A percentile compares a stretch with the other conserved stretches of the same genome.
These are phyloP conservation scores for Styela clava DNA, from an alignment of 23 tunicate genomes.

Conservation along the genomic window DNA sequence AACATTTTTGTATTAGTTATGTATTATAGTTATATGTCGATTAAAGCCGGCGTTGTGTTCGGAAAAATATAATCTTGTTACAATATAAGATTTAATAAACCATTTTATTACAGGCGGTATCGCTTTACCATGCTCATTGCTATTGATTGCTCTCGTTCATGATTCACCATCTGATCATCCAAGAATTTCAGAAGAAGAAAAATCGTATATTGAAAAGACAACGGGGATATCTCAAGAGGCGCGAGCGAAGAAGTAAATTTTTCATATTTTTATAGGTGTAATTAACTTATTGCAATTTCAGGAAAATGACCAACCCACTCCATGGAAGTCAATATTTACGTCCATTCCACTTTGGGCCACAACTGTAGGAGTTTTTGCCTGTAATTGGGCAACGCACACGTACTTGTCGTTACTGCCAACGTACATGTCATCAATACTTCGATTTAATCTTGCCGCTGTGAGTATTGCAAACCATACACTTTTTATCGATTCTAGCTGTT, in stretches of 20 bases:
- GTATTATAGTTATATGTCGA: too few species aligned
- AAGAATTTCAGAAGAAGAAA: conserved; percentile 41
- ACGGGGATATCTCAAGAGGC: not conserved
- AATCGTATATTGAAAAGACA: conserved; percentile 22
- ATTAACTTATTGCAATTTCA: not conserved
- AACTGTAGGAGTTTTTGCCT: not conserved
- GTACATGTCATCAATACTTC: conserved; percentile 6
- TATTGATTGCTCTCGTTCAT: conserved; percentile 28
- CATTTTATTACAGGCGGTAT: not conserved
- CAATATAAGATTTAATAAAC: too few species aligned
- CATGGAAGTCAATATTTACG: not conserved
- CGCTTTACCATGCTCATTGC: not conserved
- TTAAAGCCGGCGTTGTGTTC: too few species aligned
- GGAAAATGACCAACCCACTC: conserved; percentile 16
- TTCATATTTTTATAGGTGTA: not conserved
- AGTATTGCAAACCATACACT: not conserved
- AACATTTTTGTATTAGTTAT: too few species aligned
- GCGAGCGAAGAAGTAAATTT: not conserved
- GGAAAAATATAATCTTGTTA: too few species aligned
- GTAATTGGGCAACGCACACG: not conserved
- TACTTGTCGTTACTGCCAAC: conserved; percentile 7
- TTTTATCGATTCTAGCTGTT: too few species aligned
- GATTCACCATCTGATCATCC: conserved; percentile 48
- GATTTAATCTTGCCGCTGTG: conserved; percentile 38
- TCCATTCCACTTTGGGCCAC: conserved; percentile 18